These are phyloP conservation scores for Laticauda laticaudata DNA, from an alignment of 2,113 vertebrate species.

Conservation along the genomic window DNA sequence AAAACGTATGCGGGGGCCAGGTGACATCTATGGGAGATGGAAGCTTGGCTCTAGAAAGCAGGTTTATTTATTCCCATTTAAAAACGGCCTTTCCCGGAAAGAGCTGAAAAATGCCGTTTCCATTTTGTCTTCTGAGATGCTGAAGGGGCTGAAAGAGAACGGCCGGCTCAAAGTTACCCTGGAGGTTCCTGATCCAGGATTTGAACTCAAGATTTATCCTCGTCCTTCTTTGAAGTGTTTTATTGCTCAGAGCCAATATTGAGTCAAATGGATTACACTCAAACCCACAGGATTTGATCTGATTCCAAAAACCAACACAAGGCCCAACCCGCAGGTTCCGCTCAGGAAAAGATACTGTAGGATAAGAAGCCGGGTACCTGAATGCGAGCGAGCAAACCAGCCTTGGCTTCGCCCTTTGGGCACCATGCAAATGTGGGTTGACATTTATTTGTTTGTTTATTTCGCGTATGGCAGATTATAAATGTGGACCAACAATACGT, in stretches of 20 bases:
- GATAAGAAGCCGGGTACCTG: background rate
- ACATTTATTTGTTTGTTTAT: background rate
- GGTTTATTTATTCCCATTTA: background rate
- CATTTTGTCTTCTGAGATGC: background rate
- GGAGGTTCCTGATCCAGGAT: too few relatives aligned
- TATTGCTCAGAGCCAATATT: background rate
- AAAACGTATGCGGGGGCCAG: background rate
- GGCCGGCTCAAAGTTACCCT: background rate
- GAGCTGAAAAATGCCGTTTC: background rate
- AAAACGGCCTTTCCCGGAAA: background rate
- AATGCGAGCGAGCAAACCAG: accelerated
- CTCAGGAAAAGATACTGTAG: background rate
- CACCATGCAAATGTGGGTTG: too few relatives aligned
- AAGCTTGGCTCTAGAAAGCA: background rate
- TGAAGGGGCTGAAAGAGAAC: background rate
- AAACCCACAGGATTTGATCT: background rate
- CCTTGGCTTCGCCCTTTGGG: background rate
- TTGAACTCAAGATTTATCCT: background rate
- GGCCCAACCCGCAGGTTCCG: background rate
- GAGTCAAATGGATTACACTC: background rate
- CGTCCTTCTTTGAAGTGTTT: background rate
- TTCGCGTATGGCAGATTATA: background rate
- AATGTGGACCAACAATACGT: background rate
- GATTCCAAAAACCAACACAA: background rate
- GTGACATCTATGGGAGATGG: background rate